A percentile compares a stretch with the other conserved stretches of the same genome.
Conservation (phyloP, 2,888 invertebrate genomes). For the Automeris io region DNA sequence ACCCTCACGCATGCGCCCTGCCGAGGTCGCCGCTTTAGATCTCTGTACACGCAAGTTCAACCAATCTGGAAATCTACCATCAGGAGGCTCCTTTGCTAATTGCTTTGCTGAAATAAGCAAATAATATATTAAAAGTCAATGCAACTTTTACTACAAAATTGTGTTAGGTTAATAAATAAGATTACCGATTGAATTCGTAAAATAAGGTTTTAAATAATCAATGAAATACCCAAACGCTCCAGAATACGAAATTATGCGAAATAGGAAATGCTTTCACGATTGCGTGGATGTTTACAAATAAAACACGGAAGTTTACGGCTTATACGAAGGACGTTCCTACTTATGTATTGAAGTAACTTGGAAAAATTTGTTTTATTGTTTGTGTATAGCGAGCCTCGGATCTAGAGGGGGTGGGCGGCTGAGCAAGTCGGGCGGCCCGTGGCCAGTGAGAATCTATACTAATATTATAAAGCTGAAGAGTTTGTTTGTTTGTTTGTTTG, state of each 20-base stretch:
- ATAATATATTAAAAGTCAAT: slow-evolving; percentile 8
- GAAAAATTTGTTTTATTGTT: too few relatives aligned
- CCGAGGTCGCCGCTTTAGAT: slow-evolving; percentile 37
- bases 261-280: slow-evolving; percentile 46
- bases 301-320: slow-evolving; percentile 34
- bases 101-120: slow-evolving; percentile 52
- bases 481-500: too few relatives aligned
- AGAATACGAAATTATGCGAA: slow-evolving; percentile 49
- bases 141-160: slow-evolving; percentile 7
- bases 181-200: slow-evolving; percentile 34
- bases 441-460: too few relatives aligned
- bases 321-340: slow-evolving; percentile 25
- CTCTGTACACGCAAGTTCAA: slow-evolving; percentile 61
- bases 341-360: slow-evolving; percentile 28
- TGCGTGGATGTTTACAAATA: slow-evolving; percentile 53
- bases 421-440: too few relatives aligned
- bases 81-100: slow-evolving; percentile 63
- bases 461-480: too few relatives aligned
- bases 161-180: slow-evolving; percentile 28
- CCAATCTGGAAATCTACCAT: slow-evolving; percentile 65
- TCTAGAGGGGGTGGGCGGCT: too few relatives aligned
- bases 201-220: slow-evolving; percentile 8
- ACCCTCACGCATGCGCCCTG: slow-evolving; percentile 53
- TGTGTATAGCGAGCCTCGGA: too few relatives aligned
- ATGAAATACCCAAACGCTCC: slow-evolving; percentile 35